These are phyloP conservation scores for Hippasteria phrygiana DNA, from an alignment of 53 echinoderm and acorn worm species.

Conservation along the genomic window DNA sequence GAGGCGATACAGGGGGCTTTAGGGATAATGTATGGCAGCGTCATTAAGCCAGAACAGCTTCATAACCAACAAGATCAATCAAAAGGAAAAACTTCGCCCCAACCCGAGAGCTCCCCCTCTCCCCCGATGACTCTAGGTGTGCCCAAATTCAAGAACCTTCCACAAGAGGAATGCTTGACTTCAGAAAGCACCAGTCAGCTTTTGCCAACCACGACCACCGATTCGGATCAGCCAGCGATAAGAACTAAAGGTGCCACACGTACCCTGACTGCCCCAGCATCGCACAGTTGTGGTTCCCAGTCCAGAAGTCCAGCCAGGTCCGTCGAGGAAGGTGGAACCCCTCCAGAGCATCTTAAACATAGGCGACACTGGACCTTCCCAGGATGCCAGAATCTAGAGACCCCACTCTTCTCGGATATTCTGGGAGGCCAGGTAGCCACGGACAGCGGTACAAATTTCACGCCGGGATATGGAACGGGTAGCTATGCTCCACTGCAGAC, in stretches of 20 bases:
- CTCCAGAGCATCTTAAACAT: slow-evolving; percentile 13
- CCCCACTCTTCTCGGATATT: slow-evolving; percentile 45
- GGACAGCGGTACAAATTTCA: slow-evolving; percentile 48
- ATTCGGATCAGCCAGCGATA: neutral
- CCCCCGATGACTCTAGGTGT: neutral
- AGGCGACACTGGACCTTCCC: slow-evolving; percentile 58
- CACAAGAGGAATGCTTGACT: slow-evolving; percentile 29
- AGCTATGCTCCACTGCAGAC: slow-evolving; percentile 58
- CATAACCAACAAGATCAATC: neutral
- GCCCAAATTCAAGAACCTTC: slow-evolving; percentile 3
- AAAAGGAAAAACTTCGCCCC: neutral
- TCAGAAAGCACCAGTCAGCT: slow-evolving; percentile 45
- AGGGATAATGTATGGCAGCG: slow-evolving; percentile 14
- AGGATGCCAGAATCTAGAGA: slow-evolving; percentile 36
- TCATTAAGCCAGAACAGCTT: neutral
- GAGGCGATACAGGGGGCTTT: slow-evolving; percentile 51
- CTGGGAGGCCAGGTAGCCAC: slow-evolving; percentile 39
- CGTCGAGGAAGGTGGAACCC: neutral
- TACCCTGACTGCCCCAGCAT: slow-evolving; percentile 10
- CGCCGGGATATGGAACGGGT: slow-evolving; percentile 56
- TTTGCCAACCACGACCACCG: slow-evolving; percentile 29
- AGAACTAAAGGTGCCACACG: neutral
- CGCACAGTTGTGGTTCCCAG: slow-evolving; percentile 5
- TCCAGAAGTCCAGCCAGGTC: neutral
- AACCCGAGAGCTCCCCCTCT: slow-evolving; percentile 1